A percentile compares a stretch with the other conserved stretches of the same genome.
Conservation (phyloP, 2,888 invertebrate species). For the Ectemnius continuus region DNA sequence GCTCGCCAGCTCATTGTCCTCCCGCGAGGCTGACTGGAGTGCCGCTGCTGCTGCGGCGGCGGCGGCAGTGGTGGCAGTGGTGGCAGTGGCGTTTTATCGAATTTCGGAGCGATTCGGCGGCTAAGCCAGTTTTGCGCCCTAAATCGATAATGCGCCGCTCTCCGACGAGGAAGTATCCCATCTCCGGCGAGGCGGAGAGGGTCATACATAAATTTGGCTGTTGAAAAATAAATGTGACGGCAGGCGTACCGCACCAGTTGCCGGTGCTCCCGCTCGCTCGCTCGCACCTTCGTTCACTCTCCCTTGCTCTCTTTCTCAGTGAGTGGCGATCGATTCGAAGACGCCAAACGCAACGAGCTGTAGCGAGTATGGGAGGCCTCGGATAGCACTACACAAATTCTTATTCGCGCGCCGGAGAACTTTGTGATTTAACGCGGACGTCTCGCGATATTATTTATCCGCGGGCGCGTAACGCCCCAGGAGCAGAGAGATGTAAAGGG, state of each 20-base stretch:
- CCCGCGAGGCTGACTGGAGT: constrained; percentile 12
- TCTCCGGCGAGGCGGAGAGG: constrained; percentile 45
- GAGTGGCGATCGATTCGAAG: constrained; percentile 39
- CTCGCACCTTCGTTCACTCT: background rate
- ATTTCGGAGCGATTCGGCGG: constrained; percentile 47
- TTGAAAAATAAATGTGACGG: constrained; percentile 60
- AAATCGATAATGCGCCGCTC: constrained; percentile 54
- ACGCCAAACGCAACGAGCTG: constrained; percentile 17
- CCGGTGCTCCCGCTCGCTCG: constrained; percentile 15
- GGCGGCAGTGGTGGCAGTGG: no score
- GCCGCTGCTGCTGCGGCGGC: no score
- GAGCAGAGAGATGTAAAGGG: constrained; percentile 2
- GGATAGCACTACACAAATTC: constrained; percentile 22
- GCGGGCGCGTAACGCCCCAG: constrained; percentile 55
- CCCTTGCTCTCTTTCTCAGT: no score
- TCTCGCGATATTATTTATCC: constrained; percentile 70
- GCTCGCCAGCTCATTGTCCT: constrained; percentile 13
- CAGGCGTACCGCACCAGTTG: constrained; percentile 24
- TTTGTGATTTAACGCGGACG: constrained; percentile 61
- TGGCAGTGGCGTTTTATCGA: constrained; percentile 34
- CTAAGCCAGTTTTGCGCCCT: constrained; percentile 43
- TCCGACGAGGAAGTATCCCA: constrained; percentile 52
- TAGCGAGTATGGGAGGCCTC: constrained; percentile 15
- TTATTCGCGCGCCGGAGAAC: constrained; percentile 34
- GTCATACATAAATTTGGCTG: constrained; percentile 61